phyloP scores from a whole-genome alignment of 64 coral and sea anemone species.

The Acropora yongei region DNA sequence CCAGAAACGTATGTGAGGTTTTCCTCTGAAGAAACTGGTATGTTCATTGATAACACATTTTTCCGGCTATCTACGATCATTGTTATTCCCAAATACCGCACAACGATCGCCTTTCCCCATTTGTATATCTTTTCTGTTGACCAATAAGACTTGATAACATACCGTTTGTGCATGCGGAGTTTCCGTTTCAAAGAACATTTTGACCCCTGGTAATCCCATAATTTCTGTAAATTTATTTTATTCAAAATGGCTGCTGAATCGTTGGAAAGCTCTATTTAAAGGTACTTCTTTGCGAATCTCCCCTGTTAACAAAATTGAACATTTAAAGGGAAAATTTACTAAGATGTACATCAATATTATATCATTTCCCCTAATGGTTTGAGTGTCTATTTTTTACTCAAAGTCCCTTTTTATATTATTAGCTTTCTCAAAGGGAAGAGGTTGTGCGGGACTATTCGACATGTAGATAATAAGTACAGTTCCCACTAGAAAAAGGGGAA shows the following conservation, averaged over 20 bases:
- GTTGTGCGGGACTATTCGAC: not conserved
- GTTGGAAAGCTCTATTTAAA: too few relatives aligned
- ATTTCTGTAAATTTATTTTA: too few relatives aligned
- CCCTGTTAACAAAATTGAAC: not conserved
- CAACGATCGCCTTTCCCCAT: slow-evolving; percentile 35
- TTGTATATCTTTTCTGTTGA: not conserved
- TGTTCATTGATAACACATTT: slow-evolving; percentile 39
- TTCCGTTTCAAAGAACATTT: too few relatives aligned
- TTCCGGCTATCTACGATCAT: not conserved
- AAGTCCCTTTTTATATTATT: not conserved
- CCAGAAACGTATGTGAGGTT: slow-evolving; percentile 40
- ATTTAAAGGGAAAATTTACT: not conserved
- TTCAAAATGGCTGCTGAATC: too few relatives aligned
- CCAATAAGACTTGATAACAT: too few relatives aligned
- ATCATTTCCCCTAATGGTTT: not conserved
- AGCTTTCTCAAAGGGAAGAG: not conserved
- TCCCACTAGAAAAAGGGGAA: not conserved
- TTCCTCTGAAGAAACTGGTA: slow-evolving; percentile 12
- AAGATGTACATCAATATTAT: not conserved
- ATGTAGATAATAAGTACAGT: not conserved
- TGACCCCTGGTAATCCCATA: too few relatives aligned
- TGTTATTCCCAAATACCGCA: slow-evolving; percentile 18
- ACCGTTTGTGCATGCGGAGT: too few relatives aligned
- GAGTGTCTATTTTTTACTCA: not conserved
- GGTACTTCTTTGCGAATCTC: not conserved